Evolutionary conservation across 2,113 vertebrate genomes (phyloP), one percentile per base, ranked within the genome.

Genomic region (Dendropsophus ebraccatus): DNA sequence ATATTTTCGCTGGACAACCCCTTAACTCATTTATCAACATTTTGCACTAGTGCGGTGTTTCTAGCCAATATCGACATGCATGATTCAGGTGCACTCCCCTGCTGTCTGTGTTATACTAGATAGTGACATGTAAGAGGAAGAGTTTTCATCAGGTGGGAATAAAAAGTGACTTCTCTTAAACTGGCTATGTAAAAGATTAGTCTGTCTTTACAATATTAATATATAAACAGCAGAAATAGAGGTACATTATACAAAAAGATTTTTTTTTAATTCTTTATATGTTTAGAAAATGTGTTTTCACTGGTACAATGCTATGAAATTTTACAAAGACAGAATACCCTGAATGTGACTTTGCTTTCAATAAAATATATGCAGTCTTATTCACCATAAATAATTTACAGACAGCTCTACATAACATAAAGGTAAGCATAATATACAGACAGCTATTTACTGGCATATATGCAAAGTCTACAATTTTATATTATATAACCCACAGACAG

Each of bases 331-430:
- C 19, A 35, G 19, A 70, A 70, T 19, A 11, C 35, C 41, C 9
- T 21, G 49, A 30, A 52, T 77, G 47, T 54, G 28, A 52, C 74
- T 77, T 52, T 52, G 25, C 16, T 52, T 30, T 1, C 37, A 62
- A 6, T 65, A 28, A 19, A 81, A 28, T 62, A 62, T 62, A 28
- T 65, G 16, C 35, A 45, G 56, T 47, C n/a, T 81, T 47, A 41
- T 65, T 65, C 58, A 19, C 35, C 35, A 58, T 81, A 16, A 60
- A 81, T 65, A 81, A 79, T 56, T 62, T 60, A 81, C 56, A 65
- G 35, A 16, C 37, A 47, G 21, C 19, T 56, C 77, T 65, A 23
- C 78, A 81, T 81, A 65, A 21, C 52, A 79, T 79, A 65, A n/a
- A 62, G 35, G 49, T 23, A 35, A 58, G 54, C 10, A 13, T 62